Percentiles rank a stretch among this genome's conserved stretches.
Evolutionary conservation across 30 jellyfish, hydroid and myxozoan species (phyloP).

Genomic region (Cassiopea andromeda): DNA sequence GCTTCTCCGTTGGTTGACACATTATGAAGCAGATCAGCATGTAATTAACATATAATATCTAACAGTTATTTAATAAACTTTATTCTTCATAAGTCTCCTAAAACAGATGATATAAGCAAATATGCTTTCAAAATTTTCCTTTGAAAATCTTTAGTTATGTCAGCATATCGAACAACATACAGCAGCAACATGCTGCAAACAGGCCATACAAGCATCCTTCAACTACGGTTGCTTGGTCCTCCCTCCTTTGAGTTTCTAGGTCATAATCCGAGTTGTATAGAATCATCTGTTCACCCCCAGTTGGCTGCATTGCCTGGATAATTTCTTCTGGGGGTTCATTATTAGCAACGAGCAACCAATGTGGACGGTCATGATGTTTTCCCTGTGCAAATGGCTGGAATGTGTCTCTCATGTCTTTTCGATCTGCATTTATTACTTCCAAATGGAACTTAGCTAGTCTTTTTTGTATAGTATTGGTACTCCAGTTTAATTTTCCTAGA

Average conservation of each 20-base stretch:
- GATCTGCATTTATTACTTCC: not conserved
- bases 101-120: not conserved
- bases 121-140: not conserved
- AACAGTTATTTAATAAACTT: too few relatives aligned
- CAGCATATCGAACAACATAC: conserved; percentile 70
- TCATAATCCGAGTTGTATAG: conserved; percentile 48
- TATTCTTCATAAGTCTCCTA: not conserved
- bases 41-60: too few relatives aligned
- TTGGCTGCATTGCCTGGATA: conserved; percentile 73
- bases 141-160: not conserved
- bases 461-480: too few relatives aligned
- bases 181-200: conserved; percentile 84
- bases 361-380: conserved; percentile 55
- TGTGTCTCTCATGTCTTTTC: conserved; percentile 49
- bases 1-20: too few relatives aligned
- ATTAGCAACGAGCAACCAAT: conserved; percentile 60
- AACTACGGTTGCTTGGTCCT: conserved; percentile 55
- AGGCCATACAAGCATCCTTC: conserved; percentile 81
- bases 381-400: conserved; percentile 74
- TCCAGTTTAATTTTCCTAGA: not conserved
- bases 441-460: too few relatives aligned
- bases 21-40: too few relatives aligned
- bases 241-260: conserved; percentile 45
- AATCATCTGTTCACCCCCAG: conserved; percentile 33
- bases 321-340: conserved; percentile 73